Conservation (phyloP, 2,797 vertebrate genomes). For the Melanotaenia boesemani region DNA sequence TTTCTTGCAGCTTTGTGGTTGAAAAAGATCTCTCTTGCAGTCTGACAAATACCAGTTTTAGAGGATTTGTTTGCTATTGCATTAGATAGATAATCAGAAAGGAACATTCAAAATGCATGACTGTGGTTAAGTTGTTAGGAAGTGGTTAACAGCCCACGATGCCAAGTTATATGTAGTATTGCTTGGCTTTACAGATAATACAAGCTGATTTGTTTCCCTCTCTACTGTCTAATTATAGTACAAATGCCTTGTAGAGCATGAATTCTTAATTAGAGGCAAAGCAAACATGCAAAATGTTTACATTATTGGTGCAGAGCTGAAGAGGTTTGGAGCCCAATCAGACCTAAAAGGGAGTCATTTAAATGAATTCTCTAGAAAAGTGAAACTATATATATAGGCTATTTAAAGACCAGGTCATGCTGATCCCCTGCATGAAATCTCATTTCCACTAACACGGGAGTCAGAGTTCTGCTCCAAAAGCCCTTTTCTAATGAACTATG, state of each 20-base stretch:
- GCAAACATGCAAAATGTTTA: conserved; percentile 34
- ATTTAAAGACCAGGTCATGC: conserved; percentile 54
- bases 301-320: conserved; percentile 33
- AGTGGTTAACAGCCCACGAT: background rate
- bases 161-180: conserved; percentile 10
- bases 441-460: conserved; percentile 51
- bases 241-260: conserved; percentile 17
- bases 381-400: conserved; percentile 31
- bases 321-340: conserved; percentile 14
- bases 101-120: background rate
- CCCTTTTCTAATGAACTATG: conserved; percentile 68
- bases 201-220: conserved; percentile 15
- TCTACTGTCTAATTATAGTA: conserved; percentile 18
- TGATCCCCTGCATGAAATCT: conserved; percentile 49
- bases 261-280: conserved; percentile 35
- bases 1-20: conserved; percentile 5
- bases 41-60: conserved; percentile 5
- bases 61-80: conserved; percentile 20
- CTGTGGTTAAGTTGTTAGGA: conserved; percentile 28
- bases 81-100: conserved; percentile 1
- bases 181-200: conserved; percentile 23
- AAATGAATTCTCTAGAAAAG: conserved; percentile 19
- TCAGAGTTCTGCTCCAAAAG: conserved; percentile 63
- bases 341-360: conserved; percentile 1
- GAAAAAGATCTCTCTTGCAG: background rate